Percentiles rank a stretch among this genome's conserved stretches.
Conservation (phyloP, 2,113 vertebrate species). For the Terrapene triunguis region DNA sequence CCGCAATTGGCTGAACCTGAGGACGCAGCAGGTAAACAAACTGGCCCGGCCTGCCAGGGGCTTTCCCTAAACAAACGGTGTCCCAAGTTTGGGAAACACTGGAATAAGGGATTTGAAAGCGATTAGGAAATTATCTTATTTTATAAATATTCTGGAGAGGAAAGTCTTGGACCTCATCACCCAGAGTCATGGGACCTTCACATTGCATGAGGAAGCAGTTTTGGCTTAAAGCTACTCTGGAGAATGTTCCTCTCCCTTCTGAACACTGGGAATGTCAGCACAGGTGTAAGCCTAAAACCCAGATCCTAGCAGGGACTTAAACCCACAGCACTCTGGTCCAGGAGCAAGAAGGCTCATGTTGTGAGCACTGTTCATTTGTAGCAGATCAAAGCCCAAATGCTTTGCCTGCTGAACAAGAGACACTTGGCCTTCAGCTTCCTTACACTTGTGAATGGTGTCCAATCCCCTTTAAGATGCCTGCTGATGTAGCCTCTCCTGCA, state of each 20-base stretch:
- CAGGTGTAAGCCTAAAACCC: background rate
- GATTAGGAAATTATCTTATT: constrained; percentile 33
- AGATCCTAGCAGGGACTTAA: background rate
- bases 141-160: constrained; percentile 32
- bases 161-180: constrained; percentile 2
- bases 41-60: too few relatives aligned
- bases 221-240: background rate
- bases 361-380: background rate
- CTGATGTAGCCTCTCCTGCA: background rate
- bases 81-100: too few relatives aligned
- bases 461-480: background rate
- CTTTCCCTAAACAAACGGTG: too few relatives aligned
- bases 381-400: rapidly evolving
- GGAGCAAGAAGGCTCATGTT: background rate
- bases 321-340: rapidly evolving
- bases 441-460: background rate
- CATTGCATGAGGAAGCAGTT: background rate
- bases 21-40: too few relatives aligned
- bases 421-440: background rate
- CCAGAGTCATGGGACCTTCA: background rate
- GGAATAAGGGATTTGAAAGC: constrained; percentile 40
- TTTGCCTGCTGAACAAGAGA: too few relatives aligned
- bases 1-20: too few relatives aligned
- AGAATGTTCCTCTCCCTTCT: background rate
- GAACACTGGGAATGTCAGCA: background rate